Conservation (phyloP, 2,797 vertebrate genomes). For the Neostethus bicornis region DNA sequence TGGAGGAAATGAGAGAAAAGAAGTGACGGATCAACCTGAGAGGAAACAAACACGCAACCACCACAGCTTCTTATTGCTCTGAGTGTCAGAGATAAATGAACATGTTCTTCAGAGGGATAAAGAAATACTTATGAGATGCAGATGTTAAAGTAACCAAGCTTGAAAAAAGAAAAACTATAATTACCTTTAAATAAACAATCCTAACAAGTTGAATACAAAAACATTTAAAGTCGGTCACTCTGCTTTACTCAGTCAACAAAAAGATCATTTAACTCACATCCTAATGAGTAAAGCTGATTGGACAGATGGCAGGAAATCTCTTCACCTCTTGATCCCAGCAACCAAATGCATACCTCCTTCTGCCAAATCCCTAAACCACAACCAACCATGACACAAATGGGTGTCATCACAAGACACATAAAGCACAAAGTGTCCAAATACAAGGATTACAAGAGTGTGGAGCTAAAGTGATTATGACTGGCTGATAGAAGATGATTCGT, state of each 20-base stretch:
- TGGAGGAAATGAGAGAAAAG: slow-evolving; percentile 67
- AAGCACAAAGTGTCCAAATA: background rate
- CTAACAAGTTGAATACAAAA: too few species aligned
- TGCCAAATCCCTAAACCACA: slow-evolving; percentile 19
- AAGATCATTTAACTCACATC: background rate
- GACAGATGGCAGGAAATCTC: slow-evolving; percentile 25
- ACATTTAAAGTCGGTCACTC: background rate
- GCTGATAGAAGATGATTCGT: background rate
- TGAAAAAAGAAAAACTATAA: slow-evolving; percentile 3
- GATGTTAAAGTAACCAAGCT: slow-evolving; percentile 12
- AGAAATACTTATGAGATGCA: slow-evolving; percentile 1
- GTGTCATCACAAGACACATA: slow-evolving; percentile 8
- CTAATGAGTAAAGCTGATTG: background rate
- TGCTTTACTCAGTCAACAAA: background rate
- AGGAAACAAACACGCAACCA: slow-evolving; percentile 54
- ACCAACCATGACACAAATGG: slow-evolving; percentile 19
- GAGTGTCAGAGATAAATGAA: slow-evolving; percentile 21
- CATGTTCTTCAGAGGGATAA: slow-evolving; percentile 4
- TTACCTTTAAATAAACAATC: background rate
- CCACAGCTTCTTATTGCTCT: slow-evolving; percentile 21
- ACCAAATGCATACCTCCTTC: slow-evolving; percentile 18
- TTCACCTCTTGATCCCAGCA: slow-evolving; percentile 32
- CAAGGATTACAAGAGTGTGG: slow-evolving; percentile 1
- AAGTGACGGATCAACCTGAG: slow-evolving; percentile 52
- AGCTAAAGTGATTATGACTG: background rate